Conservation (phyloP, 2,888 invertebrate species). For the Drosophila prostipennis region DNA sequence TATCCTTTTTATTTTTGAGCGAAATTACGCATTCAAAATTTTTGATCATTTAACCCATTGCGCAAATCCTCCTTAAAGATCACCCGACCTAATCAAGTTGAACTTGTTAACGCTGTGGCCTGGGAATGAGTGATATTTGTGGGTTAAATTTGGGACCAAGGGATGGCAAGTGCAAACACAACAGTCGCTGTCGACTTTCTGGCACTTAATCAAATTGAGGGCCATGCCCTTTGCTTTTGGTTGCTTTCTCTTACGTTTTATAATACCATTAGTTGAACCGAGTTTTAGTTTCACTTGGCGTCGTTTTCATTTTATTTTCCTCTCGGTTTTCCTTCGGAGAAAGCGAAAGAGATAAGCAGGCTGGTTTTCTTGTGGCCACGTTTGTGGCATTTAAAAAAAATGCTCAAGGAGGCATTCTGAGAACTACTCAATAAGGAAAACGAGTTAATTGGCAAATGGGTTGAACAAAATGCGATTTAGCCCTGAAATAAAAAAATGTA, state of each 20-base stretch:
- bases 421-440: constrained; percentile 1
- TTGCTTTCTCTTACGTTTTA: constrained; percentile 15
- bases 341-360: constrained; percentile 37
- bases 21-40: no score
- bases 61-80: neutral
- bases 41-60: no score
- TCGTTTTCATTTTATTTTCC: constrained; percentile 61
- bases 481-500: neutral
- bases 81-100: neutral
- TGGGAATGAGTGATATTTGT: neutral
- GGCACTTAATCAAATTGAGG: constrained; percentile 68
- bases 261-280: constrained; percentile 59
- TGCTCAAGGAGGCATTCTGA: constrained; percentile 12
- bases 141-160: neutral
- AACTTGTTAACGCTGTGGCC: constrained; percentile 4
- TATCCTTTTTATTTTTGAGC: no score
- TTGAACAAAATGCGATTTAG: neutral
- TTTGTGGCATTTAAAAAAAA: constrained; percentile 16
- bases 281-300: constrained; percentile 48
- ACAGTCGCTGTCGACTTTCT: constrained; percentile 31
- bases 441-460: constrained; percentile 30
- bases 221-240: constrained; percentile 43
- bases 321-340: constrained; percentile 15
- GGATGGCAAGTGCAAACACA: constrained; percentile 3
- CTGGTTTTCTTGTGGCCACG: constrained; percentile 43